A percentile compares a stretch with the other conserved stretches of the same genome.
These are phyloP conservation scores for Platanista minor DNA, from an alignment of 2,113 vertebrate species.

Conservation along the genomic window DNA sequence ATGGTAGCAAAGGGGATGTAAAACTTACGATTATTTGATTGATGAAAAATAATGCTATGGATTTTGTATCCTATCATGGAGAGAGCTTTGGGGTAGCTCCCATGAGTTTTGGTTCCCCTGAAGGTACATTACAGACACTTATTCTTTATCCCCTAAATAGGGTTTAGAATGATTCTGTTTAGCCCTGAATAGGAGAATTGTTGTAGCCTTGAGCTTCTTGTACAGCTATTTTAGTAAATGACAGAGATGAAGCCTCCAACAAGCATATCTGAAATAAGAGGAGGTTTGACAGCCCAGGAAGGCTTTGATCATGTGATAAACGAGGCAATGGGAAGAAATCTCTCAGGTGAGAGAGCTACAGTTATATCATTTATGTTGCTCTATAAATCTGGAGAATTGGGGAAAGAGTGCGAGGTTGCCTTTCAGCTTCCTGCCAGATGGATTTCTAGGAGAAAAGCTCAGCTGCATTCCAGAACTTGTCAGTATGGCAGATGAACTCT, in stretches of 20 bases:
- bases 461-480: not conserved
- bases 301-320: slow-evolving; percentile 62
- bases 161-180: slow-evolving; percentile 49
- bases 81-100: not conserved
- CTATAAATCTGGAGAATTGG: slow-evolving; percentile 28
- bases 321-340: slow-evolving; percentile 31
- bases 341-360: slow-evolving; percentile 18
- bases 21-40: slow-evolving; percentile 38
- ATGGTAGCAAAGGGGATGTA: slow-evolving; percentile 37
- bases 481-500: not conserved
- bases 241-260: not conserved
- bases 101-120: not conserved
- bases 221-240: slow-evolving; percentile 51
- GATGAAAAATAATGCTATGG: not conserved
- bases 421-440: slow-evolving; percentile 2
- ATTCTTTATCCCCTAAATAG: slow-evolving; percentile 50
- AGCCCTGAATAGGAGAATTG: slow-evolving; percentile 9
- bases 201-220: slow-evolving; percentile 18
- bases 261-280: slow-evolving; percentile 47
- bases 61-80: slow-evolving; percentile 7
- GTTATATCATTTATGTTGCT: slow-evolving; percentile 42
- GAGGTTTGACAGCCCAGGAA: slow-evolving; percentile 43
- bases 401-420: not conserved
- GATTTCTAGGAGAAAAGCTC: not conserved
- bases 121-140: not conserved